Conservation (phyloP, 1,140 invertebrate genomes). For the Sycobia sp. region DNA sequence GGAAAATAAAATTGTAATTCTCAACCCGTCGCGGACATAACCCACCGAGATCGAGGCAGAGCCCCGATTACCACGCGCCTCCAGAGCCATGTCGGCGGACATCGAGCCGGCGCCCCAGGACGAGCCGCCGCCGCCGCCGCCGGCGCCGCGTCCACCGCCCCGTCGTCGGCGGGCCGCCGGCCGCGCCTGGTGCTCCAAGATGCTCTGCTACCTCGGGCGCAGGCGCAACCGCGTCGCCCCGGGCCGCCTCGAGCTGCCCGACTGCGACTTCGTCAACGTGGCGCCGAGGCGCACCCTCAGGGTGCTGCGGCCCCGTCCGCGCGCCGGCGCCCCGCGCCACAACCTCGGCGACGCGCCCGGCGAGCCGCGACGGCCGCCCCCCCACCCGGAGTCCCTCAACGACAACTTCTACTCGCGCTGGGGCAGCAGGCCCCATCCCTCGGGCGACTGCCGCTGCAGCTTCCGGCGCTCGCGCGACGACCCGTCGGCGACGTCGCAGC, state of each 20-base stretch:
- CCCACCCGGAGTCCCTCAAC: constrained; percentile 50
- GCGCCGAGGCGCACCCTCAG: constrained; percentile 49
- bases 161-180: constrained; percentile 25
- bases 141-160: constrained; percentile 43
- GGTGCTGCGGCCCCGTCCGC: constrained; percentile 47
- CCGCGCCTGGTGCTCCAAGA: constrained; percentile 49
- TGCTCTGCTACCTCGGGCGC: constrained; percentile 42
- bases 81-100: constrained; percentile 4
- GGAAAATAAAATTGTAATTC: too few species aligned
- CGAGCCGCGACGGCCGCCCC: constrained; percentile 42
- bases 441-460: constrained; percentile 55
- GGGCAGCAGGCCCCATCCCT: constrained; percentile 52
- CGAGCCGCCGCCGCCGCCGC: constrained; percentile 42
- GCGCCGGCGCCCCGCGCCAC: constrained; percentile 42
- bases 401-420: constrained; percentile 57
- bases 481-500: too few species aligned
- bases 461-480: constrained; percentile 45
- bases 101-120: background rate
- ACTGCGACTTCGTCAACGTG: constrained; percentile 55
- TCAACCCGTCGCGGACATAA: too few species aligned
- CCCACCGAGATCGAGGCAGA: background rate
- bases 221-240: constrained; percentile 46
- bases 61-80: too few species aligned
- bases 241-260: constrained; percentile 47
- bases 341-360: too few species aligned